Evolutionary conservation across 2,113 vertebrate genomes (phyloP), one percentile per base, ranked within the genome.

Genomic region (Calidris pugnax): DNA sequence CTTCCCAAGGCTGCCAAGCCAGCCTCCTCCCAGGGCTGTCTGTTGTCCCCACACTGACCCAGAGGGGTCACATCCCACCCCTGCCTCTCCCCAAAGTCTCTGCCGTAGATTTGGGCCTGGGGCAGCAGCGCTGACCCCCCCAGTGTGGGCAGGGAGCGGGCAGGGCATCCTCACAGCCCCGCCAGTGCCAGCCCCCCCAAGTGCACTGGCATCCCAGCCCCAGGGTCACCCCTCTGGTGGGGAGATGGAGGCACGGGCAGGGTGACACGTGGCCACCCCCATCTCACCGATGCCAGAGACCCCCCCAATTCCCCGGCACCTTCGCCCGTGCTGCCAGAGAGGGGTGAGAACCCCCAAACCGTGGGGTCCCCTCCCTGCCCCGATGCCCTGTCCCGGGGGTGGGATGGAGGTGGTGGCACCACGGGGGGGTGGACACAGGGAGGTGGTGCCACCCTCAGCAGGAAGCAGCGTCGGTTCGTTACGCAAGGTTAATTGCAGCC

Each of bases 401-500:
- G 9, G 83, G 30, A 6, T 1, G 6, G 68, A 33, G 93, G 72
- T 13, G 72, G 71, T 33, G 90, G 80, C 84, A 92, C 2, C 2
- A 9, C 3, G 27, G 60, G 64, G 94, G 37, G 27, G 60, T 60
- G 94, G 93, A 89, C 71, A 63, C 66, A 1, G 93, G 55, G 91
- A 74, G 64, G 64, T 14, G 60, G 17, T 93, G 87, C 93, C 95
- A 39, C 89, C 94, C 92, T 89, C 69, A 4, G 66, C 96, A 96
- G 95, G 94, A 95, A 96, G 91, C 89, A 4, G 87, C 39, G 41
- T 86, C 32, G 21, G 27, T 37, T 95, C 41, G 10, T 96, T 95
- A 94, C 74, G 95, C 91, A 96, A 96, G 7, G 17, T 76, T 79
- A 96, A 95, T 94, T 94, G 89, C 89, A 92, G 94, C 81, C 77